Percentiles rank a stretch among this genome's conserved stretches.
Conservation (phyloP, 2,113 vertebrate species). For the Chloropsis cyanopogon region DNA sequence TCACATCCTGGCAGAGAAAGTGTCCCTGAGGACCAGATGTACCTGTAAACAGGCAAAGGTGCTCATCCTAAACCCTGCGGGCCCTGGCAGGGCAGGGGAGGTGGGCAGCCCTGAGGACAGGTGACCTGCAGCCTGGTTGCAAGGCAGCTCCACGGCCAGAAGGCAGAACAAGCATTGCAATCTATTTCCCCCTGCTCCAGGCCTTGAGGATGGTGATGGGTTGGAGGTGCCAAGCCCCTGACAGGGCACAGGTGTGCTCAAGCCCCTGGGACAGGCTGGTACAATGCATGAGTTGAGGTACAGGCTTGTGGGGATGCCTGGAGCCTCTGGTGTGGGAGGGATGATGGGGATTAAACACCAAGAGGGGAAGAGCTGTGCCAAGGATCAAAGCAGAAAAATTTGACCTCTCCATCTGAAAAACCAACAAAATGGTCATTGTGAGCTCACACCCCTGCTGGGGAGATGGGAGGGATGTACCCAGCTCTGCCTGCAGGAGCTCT, state of each 20-base stretch:
- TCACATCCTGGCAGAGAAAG: background rate
- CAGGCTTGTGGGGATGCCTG: background rate
- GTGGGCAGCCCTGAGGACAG: background rate
- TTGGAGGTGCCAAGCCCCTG: background rate
- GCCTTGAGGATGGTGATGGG: background rate
- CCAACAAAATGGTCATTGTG: background rate
- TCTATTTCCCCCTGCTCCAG: background rate
- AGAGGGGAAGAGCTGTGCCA: background rate
- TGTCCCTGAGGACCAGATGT: background rate
- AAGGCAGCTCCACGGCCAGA: accelerated
- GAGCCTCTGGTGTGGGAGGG: background rate
- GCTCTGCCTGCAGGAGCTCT: background rate
- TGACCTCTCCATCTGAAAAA: background rate
- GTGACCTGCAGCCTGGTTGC: background rate
- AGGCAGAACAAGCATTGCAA: background rate
- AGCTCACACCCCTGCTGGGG: background rate
- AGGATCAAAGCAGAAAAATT: background rate
- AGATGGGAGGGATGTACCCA: background rate
- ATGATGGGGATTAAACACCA: background rate
- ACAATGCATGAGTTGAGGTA: accelerated
- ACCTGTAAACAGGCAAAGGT: background rate
- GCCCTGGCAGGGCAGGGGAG: background rate
- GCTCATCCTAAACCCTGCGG: background rate
- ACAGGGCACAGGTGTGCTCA: background rate
- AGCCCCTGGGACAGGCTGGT: background rate